Conservation (phyloP, 1,140 invertebrate genomes). For the Neodiprion pinetum region DNA sequence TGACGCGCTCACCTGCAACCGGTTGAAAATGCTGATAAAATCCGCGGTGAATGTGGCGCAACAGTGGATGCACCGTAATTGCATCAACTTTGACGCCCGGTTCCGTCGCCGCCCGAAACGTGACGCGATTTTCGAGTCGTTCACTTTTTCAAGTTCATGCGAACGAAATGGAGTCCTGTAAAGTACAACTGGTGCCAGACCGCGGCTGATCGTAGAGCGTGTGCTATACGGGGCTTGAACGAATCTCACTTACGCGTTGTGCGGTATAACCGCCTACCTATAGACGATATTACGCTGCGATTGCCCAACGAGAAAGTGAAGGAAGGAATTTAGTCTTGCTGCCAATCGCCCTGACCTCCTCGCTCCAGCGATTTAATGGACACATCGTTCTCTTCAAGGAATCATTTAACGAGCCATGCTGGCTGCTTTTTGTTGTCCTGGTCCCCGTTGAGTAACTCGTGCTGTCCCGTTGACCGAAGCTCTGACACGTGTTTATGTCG, state of each 20-base stretch:
- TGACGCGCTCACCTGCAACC: background rate
- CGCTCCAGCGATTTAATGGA: background rate
- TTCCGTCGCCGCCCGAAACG: background rate
- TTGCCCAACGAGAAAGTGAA: conserved; percentile 38
- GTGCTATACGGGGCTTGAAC: background rate
- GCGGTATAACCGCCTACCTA: background rate
- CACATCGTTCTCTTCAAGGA: background rate
- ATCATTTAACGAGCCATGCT: too few relatives aligned
- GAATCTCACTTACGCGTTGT: background rate
- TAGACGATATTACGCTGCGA: background rate
- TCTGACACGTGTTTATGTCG: background rate
- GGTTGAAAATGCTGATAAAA: conserved; percentile 1
- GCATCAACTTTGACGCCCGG: background rate
- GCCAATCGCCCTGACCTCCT: conserved; percentile 42
- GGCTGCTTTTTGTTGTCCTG: too few relatives aligned
- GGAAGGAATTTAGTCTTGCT: conserved; percentile 46
- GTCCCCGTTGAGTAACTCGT: too few relatives aligned
- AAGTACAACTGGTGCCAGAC: too few relatives aligned
- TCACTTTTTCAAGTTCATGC: background rate
- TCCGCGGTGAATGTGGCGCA: background rate
- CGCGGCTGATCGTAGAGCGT: too few relatives aligned
- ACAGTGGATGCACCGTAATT: conserved; percentile 1
- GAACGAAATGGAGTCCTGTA: background rate
- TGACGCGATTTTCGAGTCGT: background rate
- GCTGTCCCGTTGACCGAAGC: background rate